Evolutionary conservation across 1,140 invertebrate species (phyloP).

Genomic region (Ectropis grisescens): DNA sequence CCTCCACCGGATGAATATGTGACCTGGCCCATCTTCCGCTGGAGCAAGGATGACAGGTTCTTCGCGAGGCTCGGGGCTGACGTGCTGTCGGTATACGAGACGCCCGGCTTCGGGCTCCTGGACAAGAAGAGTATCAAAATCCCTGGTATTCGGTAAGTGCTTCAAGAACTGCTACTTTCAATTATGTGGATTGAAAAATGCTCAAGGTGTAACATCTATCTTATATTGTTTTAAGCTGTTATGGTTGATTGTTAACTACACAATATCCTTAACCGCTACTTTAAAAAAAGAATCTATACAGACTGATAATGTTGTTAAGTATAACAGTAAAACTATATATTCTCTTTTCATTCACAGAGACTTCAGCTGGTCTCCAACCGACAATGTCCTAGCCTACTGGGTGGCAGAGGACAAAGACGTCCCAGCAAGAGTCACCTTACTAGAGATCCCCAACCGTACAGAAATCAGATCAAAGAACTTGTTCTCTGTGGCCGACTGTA

Average conservation of each 20-base stretch:
- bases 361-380: slow-evolving; percentile 98
- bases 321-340: too few relatives aligned
- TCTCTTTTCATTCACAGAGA: slow-evolving; percentile 72
- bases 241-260: too few relatives aligned
- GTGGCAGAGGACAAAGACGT: slow-evolving; percentile 97
- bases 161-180: slow-evolving; percentile 2
- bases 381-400: slow-evolving; percentile 98
- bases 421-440: slow-evolving; percentile 85
- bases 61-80: slow-evolving; percentile 92
- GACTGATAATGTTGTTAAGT: too few relatives aligned
- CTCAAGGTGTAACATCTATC: too few relatives aligned
- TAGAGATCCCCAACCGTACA: slow-evolving; percentile 88
- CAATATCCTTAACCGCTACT: too few relatives aligned
- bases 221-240: too few relatives aligned
- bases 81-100: slow-evolving; percentile 95
- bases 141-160: slow-evolving; percentile 80
- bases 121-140: slow-evolving; percentile 97
- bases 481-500: slow-evolving; percentile 98
- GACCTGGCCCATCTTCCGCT: slow-evolving; percentile 95
- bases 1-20: slow-evolving; percentile 84
- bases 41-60: slow-evolving; percentile 97
- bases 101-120: slow-evolving; percentile 91
- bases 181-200: too few relatives aligned
- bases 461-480: slow-evolving; percentile 97
- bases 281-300: too few relatives aligned